Percentiles rank a stretch among this genome's conserved stretches.
Conservation (phyloP, 1,140 invertebrate genomes). For the Heliconius melpomene region DNA sequence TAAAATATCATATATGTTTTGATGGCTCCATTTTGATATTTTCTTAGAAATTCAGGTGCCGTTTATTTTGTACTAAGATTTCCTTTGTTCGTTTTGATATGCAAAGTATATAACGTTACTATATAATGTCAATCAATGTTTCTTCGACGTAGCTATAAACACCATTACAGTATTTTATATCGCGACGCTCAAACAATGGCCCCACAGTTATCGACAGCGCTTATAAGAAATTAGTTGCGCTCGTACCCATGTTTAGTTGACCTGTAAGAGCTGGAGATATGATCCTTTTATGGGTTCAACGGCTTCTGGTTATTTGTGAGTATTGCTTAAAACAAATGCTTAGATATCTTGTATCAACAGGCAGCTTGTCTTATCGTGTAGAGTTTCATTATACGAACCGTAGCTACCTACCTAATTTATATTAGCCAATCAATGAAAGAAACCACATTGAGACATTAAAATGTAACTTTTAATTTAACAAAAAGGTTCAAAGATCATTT, state of each 20-base stretch:
- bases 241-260: slow-evolving; percentile 46
- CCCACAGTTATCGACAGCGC: slow-evolving; percentile 53
- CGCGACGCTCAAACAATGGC: slow-evolving; percentile 52
- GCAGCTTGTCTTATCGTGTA: slow-evolving; percentile 39
- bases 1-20: slow-evolving; percentile 56
- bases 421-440: slow-evolving; percentile 38
- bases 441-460: slow-evolving; percentile 38
- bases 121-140: slow-evolving; percentile 23
- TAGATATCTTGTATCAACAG: slow-evolving; percentile 14
- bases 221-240: slow-evolving; percentile 55
- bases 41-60: slow-evolving; percentile 14
- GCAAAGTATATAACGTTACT: background rate
- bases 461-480: slow-evolving; percentile 32
- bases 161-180: slow-evolving; percentile 32
- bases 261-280: slow-evolving; percentile 43
- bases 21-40: slow-evolving; percentile 16
- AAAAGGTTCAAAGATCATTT: slow-evolving; percentile 44
- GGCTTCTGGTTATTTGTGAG: background rate
- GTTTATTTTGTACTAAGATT: background rate
- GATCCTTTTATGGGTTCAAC: slow-evolving; percentile 16
- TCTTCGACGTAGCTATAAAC: slow-evolving; percentile 39
- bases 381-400: slow-evolving; percentile 26
- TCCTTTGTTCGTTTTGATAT: background rate
- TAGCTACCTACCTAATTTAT: slow-evolving; percentile 28
- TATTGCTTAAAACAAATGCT: slow-evolving; percentile 20